These are phyloP conservation scores for Pangasius macronema DNA, from an alignment of 2,797 vertebrate genomes.

Conservation along the genomic window DNA sequence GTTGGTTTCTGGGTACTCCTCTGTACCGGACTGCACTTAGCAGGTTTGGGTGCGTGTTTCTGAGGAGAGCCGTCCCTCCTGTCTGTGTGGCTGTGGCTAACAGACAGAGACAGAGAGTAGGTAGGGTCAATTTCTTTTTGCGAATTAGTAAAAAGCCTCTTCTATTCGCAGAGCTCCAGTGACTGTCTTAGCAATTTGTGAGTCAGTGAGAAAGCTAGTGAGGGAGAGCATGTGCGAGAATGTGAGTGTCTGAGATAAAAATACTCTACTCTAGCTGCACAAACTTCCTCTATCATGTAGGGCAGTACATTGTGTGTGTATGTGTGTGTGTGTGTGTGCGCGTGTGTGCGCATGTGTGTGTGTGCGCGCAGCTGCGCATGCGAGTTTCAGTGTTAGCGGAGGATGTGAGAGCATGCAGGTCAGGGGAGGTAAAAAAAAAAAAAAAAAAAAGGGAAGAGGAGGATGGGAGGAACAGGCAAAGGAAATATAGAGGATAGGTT, in stretches of 20 bases:
- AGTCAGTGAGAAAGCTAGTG: background rate
- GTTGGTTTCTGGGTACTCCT: constrained; percentile 50
- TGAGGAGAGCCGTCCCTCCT: constrained; percentile 67
- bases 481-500: constrained; percentile 50
- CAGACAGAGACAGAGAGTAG: constrained; percentile 22
- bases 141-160: background rate
- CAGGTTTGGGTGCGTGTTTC: constrained; percentile 67
- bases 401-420: constrained; percentile 42
- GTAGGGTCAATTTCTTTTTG: constrained; percentile 23
- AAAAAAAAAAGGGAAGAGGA: constrained; percentile 45
- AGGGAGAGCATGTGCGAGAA: constrained; percentile 27
- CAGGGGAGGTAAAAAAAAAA: constrained; percentile 25
- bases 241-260: constrained; percentile 64
- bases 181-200: background rate
- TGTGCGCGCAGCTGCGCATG: constrained; percentile 13
- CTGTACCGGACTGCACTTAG: constrained; percentile 68
- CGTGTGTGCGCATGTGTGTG: constrained; percentile 38
- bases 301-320: constrained; percentile 49
- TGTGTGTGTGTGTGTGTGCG: constrained; percentile 21
- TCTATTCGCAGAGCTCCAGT: background rate
- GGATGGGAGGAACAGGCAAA: constrained; percentile 47
- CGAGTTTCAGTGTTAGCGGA: constrained; percentile 53
- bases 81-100: constrained; percentile 66
- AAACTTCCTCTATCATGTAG: constrained; percentile 65
- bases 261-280: constrained; percentile 66